Evolutionary conservation across 2,113 vertebrate genomes (phyloP), one percentile per base, ranked within the genome.

Genomic region (Callionymus lyra): DNA sequence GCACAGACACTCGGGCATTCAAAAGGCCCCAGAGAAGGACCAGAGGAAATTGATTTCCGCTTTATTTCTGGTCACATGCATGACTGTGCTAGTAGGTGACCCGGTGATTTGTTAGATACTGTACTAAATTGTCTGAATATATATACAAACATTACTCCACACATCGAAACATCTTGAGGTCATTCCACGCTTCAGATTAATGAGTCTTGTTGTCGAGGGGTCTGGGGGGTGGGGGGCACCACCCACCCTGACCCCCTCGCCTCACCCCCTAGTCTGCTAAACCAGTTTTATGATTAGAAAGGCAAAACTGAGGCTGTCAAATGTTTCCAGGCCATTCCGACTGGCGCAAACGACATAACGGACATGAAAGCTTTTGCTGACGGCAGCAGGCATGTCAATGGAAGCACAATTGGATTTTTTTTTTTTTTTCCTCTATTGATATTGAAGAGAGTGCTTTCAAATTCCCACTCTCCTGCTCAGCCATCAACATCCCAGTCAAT

Each of bases 31-130:
- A 50, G 38, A 68, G 56, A 63, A 61, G 50, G 40, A 64, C 59
- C 44, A 59, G 44, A n/a, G 50, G 47, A 64, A 76, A 81, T 76
- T 79, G 76, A 79, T 76, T 79, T 61, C 49, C 36, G 47, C 66
- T 74, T 74, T 72, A 72, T 71, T 65, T 51, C 53, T 49, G 66
- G 42, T 67, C 59, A 69, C 59, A 76, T 59, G 45, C 50, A 71
- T 60, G 47, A 59, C 46, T 47, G 31, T 54, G 47, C 52, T 60
- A 40, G 48, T 14, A 46, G 40, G 43, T 64, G 64, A 53, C 68
- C 65, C 51, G 47, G 37, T 32, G 47, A 50, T 68, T 72, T 65
- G 32, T 43, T 54, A 65, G 64, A 71, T 66, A 63, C 32, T 62
- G 57, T 51, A 27, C 21, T 5, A 27, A 27, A 41, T 37, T 40